Percentiles rank a stretch among this genome's conserved stretches.
Evolutionary conservation across 2,113 vertebrate genomes (phyloP).

Genomic region (Macquaria ambigua): DNA sequence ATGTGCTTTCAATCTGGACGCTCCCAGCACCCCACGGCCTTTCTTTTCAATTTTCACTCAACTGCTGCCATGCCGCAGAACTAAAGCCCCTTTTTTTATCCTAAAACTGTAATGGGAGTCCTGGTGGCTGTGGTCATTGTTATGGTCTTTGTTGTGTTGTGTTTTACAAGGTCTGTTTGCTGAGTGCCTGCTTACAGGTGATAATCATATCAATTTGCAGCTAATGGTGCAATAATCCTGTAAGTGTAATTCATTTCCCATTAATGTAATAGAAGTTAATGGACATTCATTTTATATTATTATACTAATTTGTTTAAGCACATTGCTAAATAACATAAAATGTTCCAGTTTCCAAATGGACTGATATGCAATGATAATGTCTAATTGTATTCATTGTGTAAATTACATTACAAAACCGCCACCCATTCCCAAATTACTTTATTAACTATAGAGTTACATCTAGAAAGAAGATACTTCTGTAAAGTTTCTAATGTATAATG

Average conservation of each 20-base stretch:
- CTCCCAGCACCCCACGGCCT: slow-evolving; percentile 57
- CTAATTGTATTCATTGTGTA: background rate
- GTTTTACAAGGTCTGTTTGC: slow-evolving; percentile 5
- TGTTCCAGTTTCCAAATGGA: slow-evolving; percentile 1
- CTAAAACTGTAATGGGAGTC: slow-evolving; percentile 4
- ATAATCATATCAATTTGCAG: slow-evolving; percentile 38
- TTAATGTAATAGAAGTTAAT: slow-evolving; percentile 24
- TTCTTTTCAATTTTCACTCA: slow-evolving; percentile 48
- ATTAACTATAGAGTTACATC: background rate
- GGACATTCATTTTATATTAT: slow-evolving; percentile 18
- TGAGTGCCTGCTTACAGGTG: slow-evolving; percentile 9
- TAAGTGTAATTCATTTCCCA: slow-evolving; percentile 20
- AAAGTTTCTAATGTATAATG: background rate
- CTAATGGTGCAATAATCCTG: slow-evolving; percentile 37
- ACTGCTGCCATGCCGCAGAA: slow-evolving; percentile 46
- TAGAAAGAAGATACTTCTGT: background rate
- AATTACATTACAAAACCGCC: background rate
- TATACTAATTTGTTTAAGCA: slow-evolving; percentile 18
- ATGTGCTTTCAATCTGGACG: slow-evolving; percentile 80
- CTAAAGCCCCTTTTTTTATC: background rate
- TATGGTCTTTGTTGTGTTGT: slow-evolving; percentile 28
- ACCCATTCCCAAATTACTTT: background rate
- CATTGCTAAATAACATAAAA: slow-evolving; percentile 12
- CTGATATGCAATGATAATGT: slow-evolving; percentile 17
- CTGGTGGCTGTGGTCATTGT: slow-evolving; percentile 34